These are phyloP conservation scores for Stichopus chloronotus DNA, from an alignment of 35 echinoderm and acorn worm species.

Conservation along the genomic window DNA sequence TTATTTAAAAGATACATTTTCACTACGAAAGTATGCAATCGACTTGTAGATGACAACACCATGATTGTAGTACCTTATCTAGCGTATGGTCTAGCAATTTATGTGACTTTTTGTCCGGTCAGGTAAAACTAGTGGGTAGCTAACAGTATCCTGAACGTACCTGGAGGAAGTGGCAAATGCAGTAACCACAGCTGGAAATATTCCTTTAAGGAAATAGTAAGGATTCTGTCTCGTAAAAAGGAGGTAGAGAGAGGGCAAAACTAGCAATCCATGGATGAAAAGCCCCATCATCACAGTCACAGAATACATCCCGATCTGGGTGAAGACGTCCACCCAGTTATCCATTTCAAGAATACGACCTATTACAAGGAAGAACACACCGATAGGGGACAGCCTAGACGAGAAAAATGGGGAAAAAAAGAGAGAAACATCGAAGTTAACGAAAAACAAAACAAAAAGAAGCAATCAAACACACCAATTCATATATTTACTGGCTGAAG, in stretches of 20 bases:
- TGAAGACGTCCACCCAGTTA: conserved; percentile 76
- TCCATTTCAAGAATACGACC: conserved; percentile 86
- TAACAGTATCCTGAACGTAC: conserved; percentile 28
- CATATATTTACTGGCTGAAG: neutral
- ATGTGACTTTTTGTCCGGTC: no score
- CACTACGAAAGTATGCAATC: no score
- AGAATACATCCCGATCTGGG: conserved; percentile 90
- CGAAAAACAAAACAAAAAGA: neutral
- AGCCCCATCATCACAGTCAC: conserved; percentile 85
- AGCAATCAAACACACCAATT: neutral
- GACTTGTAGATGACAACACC: no score
- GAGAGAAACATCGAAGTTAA: neutral
- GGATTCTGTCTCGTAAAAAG: conserved; percentile 81
- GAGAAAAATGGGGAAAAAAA: neutral
- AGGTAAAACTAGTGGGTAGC: no score
- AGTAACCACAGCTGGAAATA: conserved; percentile 88
- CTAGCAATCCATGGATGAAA: conserved; percentile 78
- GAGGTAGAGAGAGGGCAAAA: conserved; percentile 86
- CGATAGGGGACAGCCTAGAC: conserved; percentile 84
- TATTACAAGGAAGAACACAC: conserved; percentile 91
- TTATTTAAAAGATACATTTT: no score
- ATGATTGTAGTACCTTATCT: no score
- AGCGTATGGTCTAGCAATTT: no score
- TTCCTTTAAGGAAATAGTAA: conserved; percentile 74
- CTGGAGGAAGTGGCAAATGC: conserved; percentile 97